Conservation (phyloP, 2,113 vertebrate genomes). For the Lepus americanus region DNA sequence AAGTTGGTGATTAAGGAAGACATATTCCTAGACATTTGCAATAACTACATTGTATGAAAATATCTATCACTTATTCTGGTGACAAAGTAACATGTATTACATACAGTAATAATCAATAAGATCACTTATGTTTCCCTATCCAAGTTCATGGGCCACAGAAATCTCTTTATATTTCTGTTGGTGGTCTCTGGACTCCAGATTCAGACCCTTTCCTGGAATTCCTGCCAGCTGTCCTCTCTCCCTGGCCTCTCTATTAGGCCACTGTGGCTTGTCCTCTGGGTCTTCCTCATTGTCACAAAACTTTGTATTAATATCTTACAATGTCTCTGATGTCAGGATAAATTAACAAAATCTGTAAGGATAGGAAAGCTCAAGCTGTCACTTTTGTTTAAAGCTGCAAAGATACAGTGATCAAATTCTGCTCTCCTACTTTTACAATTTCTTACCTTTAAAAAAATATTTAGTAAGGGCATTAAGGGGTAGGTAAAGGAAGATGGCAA, state of each 20-base stretch:
- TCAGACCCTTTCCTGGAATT: neutral
- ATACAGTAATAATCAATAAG: neutral
- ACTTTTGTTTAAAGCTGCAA: slow-evolving; percentile 23
- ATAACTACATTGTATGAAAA: neutral
- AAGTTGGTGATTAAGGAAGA: neutral
- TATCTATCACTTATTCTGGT: slow-evolving; percentile 9
- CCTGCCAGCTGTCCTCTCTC: neutral
- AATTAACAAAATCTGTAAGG: neutral
- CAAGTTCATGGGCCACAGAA: neutral
- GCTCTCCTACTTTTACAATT: slow-evolving; percentile 14
- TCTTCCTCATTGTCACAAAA: neutral
- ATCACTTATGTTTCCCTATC: neutral
- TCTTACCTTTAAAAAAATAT: neutral
- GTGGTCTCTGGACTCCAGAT: neutral
- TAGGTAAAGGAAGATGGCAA: neutral
- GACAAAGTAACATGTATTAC: neutral
- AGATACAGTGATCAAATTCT: slow-evolving; percentile 31
- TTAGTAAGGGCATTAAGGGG: slow-evolving; percentile 3
- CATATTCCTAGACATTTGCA: neutral
- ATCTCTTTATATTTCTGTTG: neutral
- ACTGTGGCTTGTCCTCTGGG: neutral
- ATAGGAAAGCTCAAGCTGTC: neutral
- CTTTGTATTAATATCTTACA: slow-evolving; percentile 44
- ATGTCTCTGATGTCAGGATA: neutral
- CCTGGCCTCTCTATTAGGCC: neutral